Conservation (phyloP, 1,140 invertebrate species). For the Zaprionus davidi region DNA sequence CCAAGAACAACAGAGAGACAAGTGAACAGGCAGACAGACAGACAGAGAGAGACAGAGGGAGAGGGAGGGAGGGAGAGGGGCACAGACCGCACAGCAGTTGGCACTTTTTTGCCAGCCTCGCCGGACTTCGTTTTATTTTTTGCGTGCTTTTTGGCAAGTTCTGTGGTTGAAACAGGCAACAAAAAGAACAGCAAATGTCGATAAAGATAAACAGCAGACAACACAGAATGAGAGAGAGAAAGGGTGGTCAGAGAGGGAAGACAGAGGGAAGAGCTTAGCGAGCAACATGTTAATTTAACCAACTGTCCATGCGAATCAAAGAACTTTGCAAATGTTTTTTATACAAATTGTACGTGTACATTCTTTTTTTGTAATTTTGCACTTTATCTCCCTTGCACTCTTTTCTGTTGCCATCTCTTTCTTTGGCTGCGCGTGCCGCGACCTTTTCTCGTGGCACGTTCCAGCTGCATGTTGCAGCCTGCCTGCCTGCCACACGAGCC, state of each 20-base stretch:
- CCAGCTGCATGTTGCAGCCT: slow-evolving; percentile 42
- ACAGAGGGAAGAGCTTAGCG: neutral
- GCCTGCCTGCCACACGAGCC: slow-evolving; percentile 1
- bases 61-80: slow-evolving; percentile 2
- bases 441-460: slow-evolving; percentile 38
- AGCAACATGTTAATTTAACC: slow-evolving; percentile 51
- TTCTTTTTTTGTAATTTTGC: neutral
- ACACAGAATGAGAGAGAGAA: neutral
- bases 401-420: neutral
- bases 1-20: slow-evolving; percentile 20
- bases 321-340: neutral
- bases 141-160: slow-evolving; percentile 38
- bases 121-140: slow-evolving; percentile 18
- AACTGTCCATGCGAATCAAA: slow-evolving; percentile 41
- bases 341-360: slow-evolving; percentile 1
- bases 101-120: slow-evolving; percentile 47
- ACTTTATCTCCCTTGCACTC: neutral
- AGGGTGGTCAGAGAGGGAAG: neutral
- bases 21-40: slow-evolving; percentile 3
- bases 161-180: slow-evolving; percentile 41
- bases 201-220: slow-evolving; percentile 47
- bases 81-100: slow-evolving; percentile 57
- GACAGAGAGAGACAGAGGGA: slow-evolving; percentile 9
- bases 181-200: slow-evolving; percentile 33
- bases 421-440: slow-evolving; percentile 15